Evolutionary conservation across 1,140 invertebrate species (phyloP).

Genomic region (Drosophila kepulauana): DNA sequence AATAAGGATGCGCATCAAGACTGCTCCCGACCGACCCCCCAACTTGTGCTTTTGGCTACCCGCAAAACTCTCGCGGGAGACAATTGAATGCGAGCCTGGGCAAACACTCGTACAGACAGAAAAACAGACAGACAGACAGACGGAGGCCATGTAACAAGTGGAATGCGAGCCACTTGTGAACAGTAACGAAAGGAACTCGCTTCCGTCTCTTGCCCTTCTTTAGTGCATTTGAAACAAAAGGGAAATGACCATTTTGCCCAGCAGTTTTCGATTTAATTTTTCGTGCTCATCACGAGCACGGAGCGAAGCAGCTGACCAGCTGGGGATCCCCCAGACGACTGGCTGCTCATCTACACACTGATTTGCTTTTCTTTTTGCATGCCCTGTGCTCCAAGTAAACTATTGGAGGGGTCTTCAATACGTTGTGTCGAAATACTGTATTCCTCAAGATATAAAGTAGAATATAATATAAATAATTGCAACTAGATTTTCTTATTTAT

Average conservation of each 20-base stretch:
- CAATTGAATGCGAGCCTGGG: constrained; percentile 70
- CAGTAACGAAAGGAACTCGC: not conserved
- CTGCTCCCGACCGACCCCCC: constrained; percentile 25
- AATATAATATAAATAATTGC: no score
- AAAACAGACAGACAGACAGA: not conserved
- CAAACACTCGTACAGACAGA: constrained; percentile 18
- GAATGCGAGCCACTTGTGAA: constrained; percentile 19
- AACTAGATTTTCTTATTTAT: no score
- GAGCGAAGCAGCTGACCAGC: constrained; percentile 61
- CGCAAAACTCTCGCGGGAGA: constrained; percentile 73
- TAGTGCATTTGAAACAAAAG: constrained; percentile 56
- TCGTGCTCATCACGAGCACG: constrained; percentile 66
- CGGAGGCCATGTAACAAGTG: constrained; percentile 55
- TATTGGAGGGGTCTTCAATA: no score
- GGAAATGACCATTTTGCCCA: constrained; percentile 73
- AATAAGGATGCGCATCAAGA: constrained; percentile 81
- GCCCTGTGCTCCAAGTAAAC: not conserved
- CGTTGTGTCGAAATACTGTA: no score
- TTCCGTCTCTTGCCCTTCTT: not conserved
- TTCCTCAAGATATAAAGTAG: no score
- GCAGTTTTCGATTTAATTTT: constrained; percentile 80
- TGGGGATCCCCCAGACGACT: constrained; percentile 50
- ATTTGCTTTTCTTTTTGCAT: constrained; percentile 15
- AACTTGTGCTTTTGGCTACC: constrained; percentile 21
- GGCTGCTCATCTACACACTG: constrained; percentile 28